These are phyloP conservation scores for Carpatolechia fugitivella DNA, from an alignment of 2,888 invertebrate species.

Conservation along the genomic window DNA sequence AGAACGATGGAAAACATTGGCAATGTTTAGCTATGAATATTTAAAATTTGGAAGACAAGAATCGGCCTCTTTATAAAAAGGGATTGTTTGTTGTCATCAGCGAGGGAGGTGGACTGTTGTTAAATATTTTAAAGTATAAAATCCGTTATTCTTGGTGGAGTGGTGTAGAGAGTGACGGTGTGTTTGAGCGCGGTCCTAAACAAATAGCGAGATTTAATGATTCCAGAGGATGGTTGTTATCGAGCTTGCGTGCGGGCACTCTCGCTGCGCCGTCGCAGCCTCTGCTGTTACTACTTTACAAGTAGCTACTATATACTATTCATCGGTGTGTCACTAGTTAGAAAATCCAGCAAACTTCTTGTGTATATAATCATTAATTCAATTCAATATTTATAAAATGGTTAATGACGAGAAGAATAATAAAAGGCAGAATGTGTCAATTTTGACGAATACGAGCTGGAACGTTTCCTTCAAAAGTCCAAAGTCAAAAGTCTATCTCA, in stretches of 20 bases:
- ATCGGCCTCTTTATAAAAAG: slow-evolving; percentile 37
- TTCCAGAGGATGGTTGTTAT: slow-evolving; percentile 44
- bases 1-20: slow-evolving; percentile 12
- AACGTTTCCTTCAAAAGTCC: too few relatives aligned
- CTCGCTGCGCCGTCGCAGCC: not conserved
- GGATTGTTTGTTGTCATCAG: slow-evolving; percentile 63
- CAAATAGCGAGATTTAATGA: slow-evolving; percentile 73
- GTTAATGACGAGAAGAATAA: too few relatives aligned
- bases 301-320: too few relatives aligned
- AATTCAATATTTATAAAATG: too few relatives aligned
- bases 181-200: slow-evolving; percentile 72
- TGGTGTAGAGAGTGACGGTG: slow-evolving; percentile 59
- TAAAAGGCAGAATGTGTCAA: too few relatives aligned
- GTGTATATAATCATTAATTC: too few relatives aligned
- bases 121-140: slow-evolving; percentile 73
- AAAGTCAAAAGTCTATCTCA: too few relatives aligned
- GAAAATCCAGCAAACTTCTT: too few relatives aligned
- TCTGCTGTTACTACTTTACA: too few relatives aligned
- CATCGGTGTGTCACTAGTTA: too few relatives aligned
- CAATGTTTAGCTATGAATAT: slow-evolving; percentile 22
- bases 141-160: slow-evolving; percentile 65
- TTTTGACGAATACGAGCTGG: too few relatives aligned
- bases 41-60: slow-evolving; percentile 26
- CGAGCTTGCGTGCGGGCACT: slow-evolving; percentile 11
- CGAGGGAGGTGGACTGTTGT: slow-evolving; percentile 49